Evolutionary conservation across 2,113 vertebrate genomes (phyloP).

Genomic region (Eretmochelys imbricata): DNA sequence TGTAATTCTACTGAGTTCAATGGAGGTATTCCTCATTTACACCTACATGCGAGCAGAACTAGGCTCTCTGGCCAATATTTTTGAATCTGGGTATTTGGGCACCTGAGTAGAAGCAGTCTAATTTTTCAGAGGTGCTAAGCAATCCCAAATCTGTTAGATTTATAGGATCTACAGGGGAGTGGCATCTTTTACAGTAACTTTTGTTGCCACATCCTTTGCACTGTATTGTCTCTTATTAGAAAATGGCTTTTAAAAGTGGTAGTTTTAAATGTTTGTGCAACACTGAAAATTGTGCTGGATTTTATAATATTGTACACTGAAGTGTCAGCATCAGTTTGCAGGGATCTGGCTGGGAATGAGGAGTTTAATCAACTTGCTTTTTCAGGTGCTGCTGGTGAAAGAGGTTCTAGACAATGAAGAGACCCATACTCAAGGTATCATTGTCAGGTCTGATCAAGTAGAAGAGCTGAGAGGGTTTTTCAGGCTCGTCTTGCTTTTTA

Average conservation of each 20-base stretch:
- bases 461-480: not conserved
- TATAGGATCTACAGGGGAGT: not conserved
- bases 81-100: rapidly evolving
- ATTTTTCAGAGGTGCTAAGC: not conserved
- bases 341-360: constrained; percentile 11
- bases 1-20: not conserved
- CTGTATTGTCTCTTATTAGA: constrained; percentile 14
- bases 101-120: not conserved
- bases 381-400: constrained; percentile 43
- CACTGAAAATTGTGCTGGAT: constrained; percentile 35
- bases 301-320: constrained; percentile 15
- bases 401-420: not conserved
- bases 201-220: not conserved
- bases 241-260: constrained; percentile 47
- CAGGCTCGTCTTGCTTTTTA: not conserved
- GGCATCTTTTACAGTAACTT: not conserved
- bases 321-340: constrained; percentile 41
- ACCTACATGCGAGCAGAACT: not conserved
- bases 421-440: not conserved
- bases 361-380: constrained; percentile 27
- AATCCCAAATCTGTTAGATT: not conserved
- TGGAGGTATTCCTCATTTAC: not conserved
- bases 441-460: not conserved
- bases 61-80: not conserved
- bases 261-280: constrained; percentile 24